A percentile compares a stretch with the other conserved stretches of the same genome.
phyloP scores from a whole-genome alignment of 2,797 vertebrate genomes.

The Heteromormyrus szaboi region DNA sequence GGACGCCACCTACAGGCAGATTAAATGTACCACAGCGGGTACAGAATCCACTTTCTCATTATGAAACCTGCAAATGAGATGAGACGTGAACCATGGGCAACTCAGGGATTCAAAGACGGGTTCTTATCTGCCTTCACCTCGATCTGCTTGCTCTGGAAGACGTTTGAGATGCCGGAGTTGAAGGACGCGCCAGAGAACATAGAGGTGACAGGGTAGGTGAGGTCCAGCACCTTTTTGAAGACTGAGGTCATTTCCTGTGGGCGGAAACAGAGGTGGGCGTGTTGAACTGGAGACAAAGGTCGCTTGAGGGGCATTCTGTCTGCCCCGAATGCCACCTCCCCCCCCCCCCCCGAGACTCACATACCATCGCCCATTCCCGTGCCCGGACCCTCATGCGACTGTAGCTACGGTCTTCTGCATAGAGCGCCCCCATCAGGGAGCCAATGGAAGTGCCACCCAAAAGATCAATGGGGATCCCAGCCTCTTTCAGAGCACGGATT shows the following conservation, averaged over 20 bases:
- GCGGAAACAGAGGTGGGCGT: neutral
- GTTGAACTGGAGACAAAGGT: neutral
- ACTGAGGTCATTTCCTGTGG: constrained; percentile 82
- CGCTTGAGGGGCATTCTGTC: neutral
- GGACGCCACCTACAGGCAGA: neutral
- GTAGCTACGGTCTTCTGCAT: constrained; percentile 80
- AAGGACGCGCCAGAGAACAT: constrained; percentile 91
- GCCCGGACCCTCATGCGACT: constrained; percentile 82
- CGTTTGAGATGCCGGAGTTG: constrained; percentile 75
- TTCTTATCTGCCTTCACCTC: constrained; percentile 62
- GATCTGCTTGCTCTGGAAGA: constrained; percentile 89
- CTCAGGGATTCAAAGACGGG: neutral
- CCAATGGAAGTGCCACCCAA: constrained; percentile 87
- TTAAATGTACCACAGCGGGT: neutral
- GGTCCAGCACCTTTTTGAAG: constrained; percentile 77
- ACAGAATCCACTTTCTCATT: neutral
- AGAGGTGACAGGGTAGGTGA: constrained; percentile 90
- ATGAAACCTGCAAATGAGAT: neutral
- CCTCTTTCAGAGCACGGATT: constrained; percentile 73
- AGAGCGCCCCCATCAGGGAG: constrained; percentile 84
- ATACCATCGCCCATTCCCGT: constrained; percentile 88
- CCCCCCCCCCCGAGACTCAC: constrained; percentile 15
- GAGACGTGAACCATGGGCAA: neutral
- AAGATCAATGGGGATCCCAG: constrained; percentile 82
- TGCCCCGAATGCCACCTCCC: neutral